Evolutionary conservation across 2,888 invertebrate genomes (phyloP), one percentile per base, ranked within the genome.

Genomic region (Uloborus plumipes): DNA sequence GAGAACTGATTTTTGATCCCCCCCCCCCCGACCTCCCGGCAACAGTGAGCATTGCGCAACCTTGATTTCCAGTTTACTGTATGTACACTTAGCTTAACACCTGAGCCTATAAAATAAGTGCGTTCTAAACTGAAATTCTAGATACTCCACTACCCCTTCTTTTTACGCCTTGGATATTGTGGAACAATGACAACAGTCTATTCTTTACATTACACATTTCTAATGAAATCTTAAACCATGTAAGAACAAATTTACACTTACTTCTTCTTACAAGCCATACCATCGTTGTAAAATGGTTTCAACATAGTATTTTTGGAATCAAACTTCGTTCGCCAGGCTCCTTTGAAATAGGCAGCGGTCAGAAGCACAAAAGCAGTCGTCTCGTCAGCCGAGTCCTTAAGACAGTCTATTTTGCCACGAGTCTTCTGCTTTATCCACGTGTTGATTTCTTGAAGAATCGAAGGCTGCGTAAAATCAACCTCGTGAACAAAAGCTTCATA

Each of bases 301-400:
- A 11, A 4, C 13, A 16, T 20, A 3, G 65, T 74, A 15, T 65
- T n/a, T 13, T 58, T 9, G 1, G 18, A 39, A 7, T 64, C 18
- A 49, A 74, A 74, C 16, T 39, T 18, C 0, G 20, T 18, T 16
- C 47, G 13, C 74, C 74, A 74, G 0, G 14, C 47, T 13, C 53
- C 51, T 66, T 74, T 74, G 49, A 74, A 74, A 47, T 65, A 65
- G 4, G 58, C 55, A 39, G 65, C 55, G 55, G 55, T 74, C n/a
- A 18, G n/a, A 0, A 62, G 47, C 1, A 62, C 16, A 16, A 74
- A 7, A 0, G n/a, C 22, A 3, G 64, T 66, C 39, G 15, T n/a
- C 20, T 55, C 20, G 22, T 74, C 74, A 2, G 22, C 16, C 7
- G 11, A 15, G 0, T 50, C 39, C 22, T 16, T 58, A 1, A 74